These are phyloP conservation scores for Dromaius novaehollandiae DNA, from an alignment of 2,113 vertebrate genomes.

Conservation along the genomic window DNA sequence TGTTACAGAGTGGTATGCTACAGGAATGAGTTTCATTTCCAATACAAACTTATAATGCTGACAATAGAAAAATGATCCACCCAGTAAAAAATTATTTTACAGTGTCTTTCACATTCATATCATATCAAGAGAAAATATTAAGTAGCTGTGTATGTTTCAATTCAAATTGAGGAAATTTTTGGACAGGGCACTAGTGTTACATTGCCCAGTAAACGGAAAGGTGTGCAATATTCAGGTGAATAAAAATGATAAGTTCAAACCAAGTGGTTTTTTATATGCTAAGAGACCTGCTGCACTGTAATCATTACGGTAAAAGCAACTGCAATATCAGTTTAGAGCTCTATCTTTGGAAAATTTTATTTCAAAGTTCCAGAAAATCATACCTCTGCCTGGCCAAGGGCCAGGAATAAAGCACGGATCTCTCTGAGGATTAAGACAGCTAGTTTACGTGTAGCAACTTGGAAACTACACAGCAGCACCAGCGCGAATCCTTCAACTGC, in stretches of 20 bases:
- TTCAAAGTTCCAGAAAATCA: conserved; percentile 12
- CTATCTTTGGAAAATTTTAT: not conserved
- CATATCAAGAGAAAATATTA: not conserved
- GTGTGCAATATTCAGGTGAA: not conserved
- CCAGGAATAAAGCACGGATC: conserved; percentile 90
- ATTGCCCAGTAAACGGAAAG: not conserved
- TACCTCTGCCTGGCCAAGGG: conserved; percentile 95
- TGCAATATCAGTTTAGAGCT: not conserved
- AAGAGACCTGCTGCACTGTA: not conserved
- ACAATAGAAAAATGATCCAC: not conserved
- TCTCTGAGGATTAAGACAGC: conserved; percentile 94
- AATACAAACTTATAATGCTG: not conserved
- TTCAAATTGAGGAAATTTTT: not conserved
- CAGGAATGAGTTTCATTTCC: not conserved
- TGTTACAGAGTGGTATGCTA: not conserved
- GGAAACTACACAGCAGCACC: conserved; percentile 95
- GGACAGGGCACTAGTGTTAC: not conserved
- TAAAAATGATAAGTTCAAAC: not conserved
- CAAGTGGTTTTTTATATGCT: not conserved
- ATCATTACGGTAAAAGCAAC: not conserved
- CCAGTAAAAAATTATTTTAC: not conserved
- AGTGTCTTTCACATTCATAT: not conserved
- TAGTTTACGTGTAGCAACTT: conserved; percentile 93
- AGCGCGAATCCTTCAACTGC: conserved; percentile 92
- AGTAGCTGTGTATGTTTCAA: not conserved